Conservation (phyloP, 2,113 vertebrate species). For the Pachypanchax playfairii region DNA sequence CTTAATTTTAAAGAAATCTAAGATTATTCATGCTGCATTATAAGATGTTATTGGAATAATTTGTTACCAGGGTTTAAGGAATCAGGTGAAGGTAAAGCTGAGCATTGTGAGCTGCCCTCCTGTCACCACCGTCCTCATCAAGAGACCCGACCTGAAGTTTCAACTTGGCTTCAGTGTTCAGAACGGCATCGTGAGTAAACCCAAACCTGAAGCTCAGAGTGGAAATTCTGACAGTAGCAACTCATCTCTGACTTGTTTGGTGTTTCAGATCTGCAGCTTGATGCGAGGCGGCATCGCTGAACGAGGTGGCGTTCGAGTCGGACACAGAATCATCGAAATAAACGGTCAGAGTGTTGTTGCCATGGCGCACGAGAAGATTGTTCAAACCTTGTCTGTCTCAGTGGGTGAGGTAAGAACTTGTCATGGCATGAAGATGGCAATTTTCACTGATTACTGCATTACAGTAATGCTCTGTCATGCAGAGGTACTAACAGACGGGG, state of each 20-base stretch:
- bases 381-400: slow-evolving; percentile 95
- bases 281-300: slow-evolving; percentile 98
- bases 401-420: slow-evolving; percentile 91
- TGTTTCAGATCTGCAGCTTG: slow-evolving; percentile 92
- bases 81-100: slow-evolving; percentile 91
- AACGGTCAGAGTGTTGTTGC: slow-evolving; percentile 98
- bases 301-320: slow-evolving; percentile 94
- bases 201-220: background rate
- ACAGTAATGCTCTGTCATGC: slow-evolving; percentile 12
- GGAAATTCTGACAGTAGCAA: background rate
- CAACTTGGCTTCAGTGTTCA: slow-evolving; percentile 98
- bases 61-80: slow-evolving; percentile 88
- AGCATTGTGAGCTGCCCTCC: slow-evolving; percentile 98
- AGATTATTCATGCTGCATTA: too few relatives aligned
- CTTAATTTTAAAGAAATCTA: too few relatives aligned
- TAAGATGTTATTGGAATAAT: too few relatives aligned
- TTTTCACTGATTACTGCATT: slow-evolving; percentile 38
- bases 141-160: slow-evolving; percentile 95
- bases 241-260: background rate
- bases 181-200: slow-evolving; percentile 94
- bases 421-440: slow-evolving; percentile 34
- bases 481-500: background rate
- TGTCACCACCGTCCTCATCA: slow-evolving; percentile 96
- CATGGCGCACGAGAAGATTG: slow-evolving; percentile 98
- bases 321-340: slow-evolving; percentile 98